phyloP scores from a whole-genome alignment of 1,140 invertebrate species.

The Triops longicaudatus region DNA sequence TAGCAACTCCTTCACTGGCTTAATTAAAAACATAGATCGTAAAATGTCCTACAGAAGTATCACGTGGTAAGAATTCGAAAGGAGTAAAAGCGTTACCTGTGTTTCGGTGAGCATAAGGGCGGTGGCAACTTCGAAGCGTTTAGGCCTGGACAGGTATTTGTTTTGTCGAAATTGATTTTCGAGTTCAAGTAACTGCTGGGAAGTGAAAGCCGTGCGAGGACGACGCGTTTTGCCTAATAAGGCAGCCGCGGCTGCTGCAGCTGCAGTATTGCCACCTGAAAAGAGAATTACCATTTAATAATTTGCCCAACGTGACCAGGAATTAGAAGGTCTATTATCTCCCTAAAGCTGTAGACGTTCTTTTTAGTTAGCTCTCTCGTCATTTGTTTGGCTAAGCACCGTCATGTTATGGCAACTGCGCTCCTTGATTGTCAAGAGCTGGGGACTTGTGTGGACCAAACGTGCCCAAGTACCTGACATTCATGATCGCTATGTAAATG shows the following conservation, averaged over 20 bases:
- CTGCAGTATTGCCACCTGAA: constrained; percentile 25
- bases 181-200: constrained; percentile 91
- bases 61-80: not conserved
- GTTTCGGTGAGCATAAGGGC: constrained; percentile 96
- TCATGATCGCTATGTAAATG: constrained; percentile 15
- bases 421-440: not conserved
- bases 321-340: not conserved
- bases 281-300: constrained; percentile 6
- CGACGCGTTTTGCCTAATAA: constrained; percentile 88
- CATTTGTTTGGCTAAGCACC: not conserved
- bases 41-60: not conserved
- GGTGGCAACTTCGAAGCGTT: constrained; percentile 96
- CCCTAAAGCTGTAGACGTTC: not conserved
- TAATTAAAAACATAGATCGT: no score
- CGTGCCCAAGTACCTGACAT: constrained; percentile 10
- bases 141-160: constrained; percentile 96
- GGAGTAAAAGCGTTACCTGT: constrained; percentile 54
- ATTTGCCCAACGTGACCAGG: not conserved
- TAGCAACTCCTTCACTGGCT: no score
- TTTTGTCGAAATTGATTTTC: constrained; percentile 98
- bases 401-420: constrained; percentile 2
- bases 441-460: not conserved
- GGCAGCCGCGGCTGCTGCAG: constrained; percentile 44
- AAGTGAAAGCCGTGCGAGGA: constrained; percentile 95
- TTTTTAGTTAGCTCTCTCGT: constrained; percentile 13